These are phyloP conservation scores for Pyrocoelia pectoralis DNA, from an alignment of 2,888 invertebrate genomes.

Conservation along the genomic window DNA sequence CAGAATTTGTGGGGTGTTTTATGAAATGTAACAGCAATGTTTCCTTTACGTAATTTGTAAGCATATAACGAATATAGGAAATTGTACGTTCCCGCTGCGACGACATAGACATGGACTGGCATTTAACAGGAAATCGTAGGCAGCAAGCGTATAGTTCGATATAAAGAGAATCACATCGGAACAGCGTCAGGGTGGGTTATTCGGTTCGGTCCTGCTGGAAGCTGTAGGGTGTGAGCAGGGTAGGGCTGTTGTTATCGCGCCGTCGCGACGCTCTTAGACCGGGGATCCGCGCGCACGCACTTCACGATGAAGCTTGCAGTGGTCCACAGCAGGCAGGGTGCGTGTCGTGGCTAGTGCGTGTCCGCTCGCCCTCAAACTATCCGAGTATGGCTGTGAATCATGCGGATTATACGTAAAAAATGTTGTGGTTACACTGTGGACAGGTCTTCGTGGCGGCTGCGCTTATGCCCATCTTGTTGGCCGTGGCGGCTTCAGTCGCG, in stretches of 20 bases:
- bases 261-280: constrained; percentile 48
- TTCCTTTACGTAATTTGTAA: constrained; percentile 5
- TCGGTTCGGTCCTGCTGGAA: constrained; percentile 37
- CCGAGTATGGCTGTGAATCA: constrained; percentile 58
- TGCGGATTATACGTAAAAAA: constrained; percentile 58
- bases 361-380: constrained; percentile 44
- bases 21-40: no score
- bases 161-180: constrained; percentile 26
- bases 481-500: constrained; percentile 49
- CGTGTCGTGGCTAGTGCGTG: constrained; percentile 48
- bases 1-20: no score
- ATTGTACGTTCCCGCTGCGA: constrained; percentile 22
- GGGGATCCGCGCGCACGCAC: constrained; percentile 52
- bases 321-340: constrained; percentile 54
- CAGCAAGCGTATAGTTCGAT: constrained; percentile 26
- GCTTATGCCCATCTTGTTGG: constrained; percentile 48
- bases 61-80: constrained; percentile 16
- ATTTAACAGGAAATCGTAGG: constrained; percentile 26
- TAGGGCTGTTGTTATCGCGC: constrained; percentile 48
- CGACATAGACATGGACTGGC: constrained; percentile 16
- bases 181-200: constrained; percentile 35
- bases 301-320: constrained; percentile 55
- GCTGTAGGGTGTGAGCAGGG: constrained; percentile 48
- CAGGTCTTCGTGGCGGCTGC: constrained; percentile 53
- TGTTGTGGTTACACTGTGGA: constrained; percentile 58